Evolutionary conservation across 2,888 invertebrate genomes (phyloP).

Genomic region (Leptopilina drosophilae): DNA sequence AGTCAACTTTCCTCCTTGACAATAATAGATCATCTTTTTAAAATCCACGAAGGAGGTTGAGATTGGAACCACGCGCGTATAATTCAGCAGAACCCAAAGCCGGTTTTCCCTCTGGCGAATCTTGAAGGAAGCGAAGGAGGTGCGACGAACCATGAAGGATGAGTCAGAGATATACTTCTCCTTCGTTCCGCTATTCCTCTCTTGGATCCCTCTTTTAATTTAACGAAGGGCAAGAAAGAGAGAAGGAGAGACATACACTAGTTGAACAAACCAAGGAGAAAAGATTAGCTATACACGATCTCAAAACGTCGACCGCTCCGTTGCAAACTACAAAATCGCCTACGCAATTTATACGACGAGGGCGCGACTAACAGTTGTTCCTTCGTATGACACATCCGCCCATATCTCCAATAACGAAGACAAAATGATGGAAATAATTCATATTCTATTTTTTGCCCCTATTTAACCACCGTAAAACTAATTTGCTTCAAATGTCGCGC

Average conservation of each 20-base stretch:
- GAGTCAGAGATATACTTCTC: slow-evolving; percentile 58
- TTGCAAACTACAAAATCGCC: slow-evolving; percentile 48
- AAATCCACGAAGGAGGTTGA: not conserved
- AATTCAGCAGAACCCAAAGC: slow-evolving; percentile 61
- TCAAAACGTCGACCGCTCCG: slow-evolving; percentile 38
- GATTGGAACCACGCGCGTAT: slow-evolving; percentile 51
- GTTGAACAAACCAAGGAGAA: slow-evolving; percentile 15
- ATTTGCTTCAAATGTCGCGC: too few species aligned
- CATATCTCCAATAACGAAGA: slow-evolving; percentile 19
- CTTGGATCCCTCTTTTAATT: slow-evolving; percentile 48
- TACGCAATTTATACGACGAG: slow-evolving; percentile 39
- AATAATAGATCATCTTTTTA: slow-evolving; percentile 23
- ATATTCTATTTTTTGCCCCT: too few species aligned
- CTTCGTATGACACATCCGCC: slow-evolving; percentile 51
- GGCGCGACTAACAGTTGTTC: slow-evolving; percentile 38
- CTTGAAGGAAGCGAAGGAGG: slow-evolving; percentile 59
- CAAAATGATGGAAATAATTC: not conserved
- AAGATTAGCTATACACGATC: slow-evolving; percentile 34
- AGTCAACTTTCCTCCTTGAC: not conserved
- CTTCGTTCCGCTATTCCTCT: slow-evolving; percentile 48
- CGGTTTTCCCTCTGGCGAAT: slow-evolving; percentile 63
- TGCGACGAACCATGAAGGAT: slow-evolving; percentile 64
- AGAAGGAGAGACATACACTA: slow-evolving; percentile 2
- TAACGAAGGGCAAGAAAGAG: slow-evolving; percentile 26
- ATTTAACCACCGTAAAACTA: too few species aligned